These are phyloP conservation scores for Rhinolophus ferrumequinum DNA, from an alignment of 2,113 vertebrate species.

Conservation along the genomic window DNA sequence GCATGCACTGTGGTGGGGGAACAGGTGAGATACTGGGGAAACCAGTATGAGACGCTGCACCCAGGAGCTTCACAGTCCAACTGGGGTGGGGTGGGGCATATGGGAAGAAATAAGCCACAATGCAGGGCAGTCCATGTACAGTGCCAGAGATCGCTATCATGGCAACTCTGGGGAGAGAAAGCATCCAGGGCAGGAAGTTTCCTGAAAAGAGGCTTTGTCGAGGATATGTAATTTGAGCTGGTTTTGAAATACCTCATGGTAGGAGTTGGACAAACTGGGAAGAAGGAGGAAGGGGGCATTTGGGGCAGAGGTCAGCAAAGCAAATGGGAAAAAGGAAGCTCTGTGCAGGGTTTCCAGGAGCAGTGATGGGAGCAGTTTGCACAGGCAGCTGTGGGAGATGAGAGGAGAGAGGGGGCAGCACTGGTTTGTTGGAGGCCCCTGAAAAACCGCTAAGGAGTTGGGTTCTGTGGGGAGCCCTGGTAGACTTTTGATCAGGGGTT, in stretches of 20 bases:
- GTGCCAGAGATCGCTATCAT: neutral
- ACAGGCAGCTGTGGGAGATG: neutral
- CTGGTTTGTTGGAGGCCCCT: neutral
- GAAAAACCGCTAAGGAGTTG: neutral
- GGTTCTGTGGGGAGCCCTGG: neutral
- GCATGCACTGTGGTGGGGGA: accelerated
- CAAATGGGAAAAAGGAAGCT: neutral
- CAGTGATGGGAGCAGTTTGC: accelerated
- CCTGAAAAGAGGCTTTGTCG: neutral
- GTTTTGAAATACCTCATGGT: neutral
- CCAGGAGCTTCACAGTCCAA: accelerated
- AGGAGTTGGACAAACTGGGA: neutral
- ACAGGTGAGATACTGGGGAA: neutral
- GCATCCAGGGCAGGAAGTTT: neutral
- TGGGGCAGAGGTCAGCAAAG: neutral
- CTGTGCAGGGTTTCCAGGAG: neutral
- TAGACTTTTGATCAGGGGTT: neutral
- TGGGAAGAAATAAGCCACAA: neutral
- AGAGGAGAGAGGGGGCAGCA: no score
- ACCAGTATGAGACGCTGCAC: accelerated
- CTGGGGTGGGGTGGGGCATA: accelerated
- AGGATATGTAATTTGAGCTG: neutral
- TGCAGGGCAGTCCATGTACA: accelerated
- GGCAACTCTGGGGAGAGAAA: neutral
- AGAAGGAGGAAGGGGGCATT: neutral